These are phyloP conservation scores for Echinometra lucunter DNA, from an alignment of 53 echinoderm and acorn worm species.

Conservation along the genomic window DNA sequence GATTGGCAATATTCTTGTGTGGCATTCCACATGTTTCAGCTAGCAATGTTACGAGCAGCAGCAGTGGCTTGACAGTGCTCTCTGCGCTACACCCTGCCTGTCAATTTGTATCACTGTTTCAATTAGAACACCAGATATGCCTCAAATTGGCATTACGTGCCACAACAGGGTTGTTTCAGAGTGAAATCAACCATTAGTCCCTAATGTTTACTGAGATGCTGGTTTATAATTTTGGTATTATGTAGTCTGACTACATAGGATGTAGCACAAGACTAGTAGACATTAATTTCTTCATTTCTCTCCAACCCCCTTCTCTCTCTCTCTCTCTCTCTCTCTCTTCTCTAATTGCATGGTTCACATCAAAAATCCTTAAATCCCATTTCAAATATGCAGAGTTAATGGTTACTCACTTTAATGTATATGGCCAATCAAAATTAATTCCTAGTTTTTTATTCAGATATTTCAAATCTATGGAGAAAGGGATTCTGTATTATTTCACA, in stretches of 20 bases:
- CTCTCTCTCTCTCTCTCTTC: too few relatives aligned
- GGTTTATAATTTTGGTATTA: background rate
- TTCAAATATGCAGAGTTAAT: background rate
- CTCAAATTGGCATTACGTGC: conserved; percentile 30
- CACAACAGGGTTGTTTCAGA: conserved; percentile 6
- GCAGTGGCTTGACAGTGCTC: conserved; percentile 24
- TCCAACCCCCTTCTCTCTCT: too few relatives aligned
- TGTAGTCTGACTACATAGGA: background rate
- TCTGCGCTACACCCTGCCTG: conserved; percentile 34
- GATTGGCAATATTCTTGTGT: background rate
- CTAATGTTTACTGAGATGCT: background rate
- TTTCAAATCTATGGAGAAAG: too few relatives aligned
- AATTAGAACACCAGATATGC: conserved; percentile 53
- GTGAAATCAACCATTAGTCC: background rate
- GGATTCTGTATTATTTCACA: too few relatives aligned
- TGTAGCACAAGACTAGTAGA: background rate
- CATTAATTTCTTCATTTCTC: too few relatives aligned
- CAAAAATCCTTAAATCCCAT: background rate
- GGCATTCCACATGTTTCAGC: conserved; percentile 2
- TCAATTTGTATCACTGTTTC: conserved; percentile 63
- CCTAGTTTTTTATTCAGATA: too few relatives aligned
- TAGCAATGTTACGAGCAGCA: background rate
- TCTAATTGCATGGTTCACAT: too few relatives aligned
- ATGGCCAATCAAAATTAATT: too few relatives aligned
- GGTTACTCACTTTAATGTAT: too few relatives aligned